Evolutionary conservation across 2,113 vertebrate genomes (phyloP), one percentile per base, ranked within the genome.

Genomic region (Engraulis encrasicolus): DNA sequence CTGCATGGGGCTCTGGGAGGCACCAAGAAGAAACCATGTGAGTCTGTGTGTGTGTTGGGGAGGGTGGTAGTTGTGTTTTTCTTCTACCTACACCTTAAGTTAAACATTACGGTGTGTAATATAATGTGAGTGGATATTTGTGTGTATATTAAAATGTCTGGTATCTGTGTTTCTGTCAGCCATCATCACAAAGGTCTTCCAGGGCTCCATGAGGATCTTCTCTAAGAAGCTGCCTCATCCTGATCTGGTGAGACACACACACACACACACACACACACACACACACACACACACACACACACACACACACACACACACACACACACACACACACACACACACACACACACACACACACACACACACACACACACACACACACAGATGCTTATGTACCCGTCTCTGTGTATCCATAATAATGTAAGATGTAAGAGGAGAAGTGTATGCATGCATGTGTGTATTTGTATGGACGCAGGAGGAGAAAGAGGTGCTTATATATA

Each of bases 181-280:
- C 82, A 98, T 96, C 6, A 92, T 99, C 85, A 97, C 97, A 0
- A 96, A 99, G 37, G 98, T 96, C 18, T 99, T 99, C 92, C 98
- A 99, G 91, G 98, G 98, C 36, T 97, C 96, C 82, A 99, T 99
- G 98, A 92, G 97, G 80, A 99, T 99, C 87, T 99, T 99, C 92
- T 98, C 97, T 83, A 99, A 99, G 90, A 99, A 99, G 78, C 95
- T 99, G 80, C 98, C 98, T 9, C 98, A 99, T 84, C 98, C 97
- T 1, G 98, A 99, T 85, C 91, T 99, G 82, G 93, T 96, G 88
- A 40, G 81, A 17, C 19, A 81, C 17, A 71, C 23, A 71, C 61
- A 34, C 61, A 34, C 61, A 71, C 61, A 71, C 61, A 71, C 61
- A 27, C 61, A 34, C 23, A 19, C 61, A 12, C 20, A 66, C 61